A percentile compares a stretch with the other conserved stretches of the same genome.
Evolutionary conservation across 2,113 vertebrate genomes (phyloP).

Genomic region (Brachypteracias leptosomus): DNA sequence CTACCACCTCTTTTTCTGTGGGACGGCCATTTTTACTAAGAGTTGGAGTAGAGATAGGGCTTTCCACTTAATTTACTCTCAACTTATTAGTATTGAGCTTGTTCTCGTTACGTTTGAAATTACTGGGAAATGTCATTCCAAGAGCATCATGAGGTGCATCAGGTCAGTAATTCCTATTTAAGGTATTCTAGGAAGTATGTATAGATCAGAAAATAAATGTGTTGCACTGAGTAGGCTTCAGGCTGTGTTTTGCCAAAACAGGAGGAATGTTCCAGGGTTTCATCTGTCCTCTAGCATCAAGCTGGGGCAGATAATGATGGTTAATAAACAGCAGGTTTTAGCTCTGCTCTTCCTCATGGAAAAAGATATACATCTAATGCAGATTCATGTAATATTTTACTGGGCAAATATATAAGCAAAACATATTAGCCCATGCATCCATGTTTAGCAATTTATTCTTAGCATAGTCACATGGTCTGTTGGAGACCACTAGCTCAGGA

Average conservation of each 20-base stretch:
- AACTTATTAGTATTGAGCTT: not conserved
- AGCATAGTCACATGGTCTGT: not conserved
- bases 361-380: not conserved
- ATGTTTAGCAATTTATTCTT: not conserved
- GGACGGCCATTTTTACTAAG: not conserved
- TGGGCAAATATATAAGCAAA: not conserved
- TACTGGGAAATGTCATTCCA: not conserved
- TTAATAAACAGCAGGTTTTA: not conserved
- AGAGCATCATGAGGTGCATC: not conserved
- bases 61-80: not conserved
- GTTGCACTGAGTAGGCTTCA: not conserved
- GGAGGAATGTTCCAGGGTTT: not conserved
- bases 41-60: rapidly evolving
- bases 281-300: not conserved
- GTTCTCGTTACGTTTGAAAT: not conserved
- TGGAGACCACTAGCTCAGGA: not conserved
- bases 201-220: not conserved
- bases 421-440: not conserved
- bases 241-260: not conserved
- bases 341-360: not conserved
- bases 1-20: not conserved
- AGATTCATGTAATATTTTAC: not conserved
- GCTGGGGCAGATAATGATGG: not conserved
- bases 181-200: not conserved
- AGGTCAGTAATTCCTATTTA: not conserved